Evolutionary conservation across 2,113 vertebrate genomes (phyloP).

Genomic region (Nothocercus nigrocapillus): DNA sequence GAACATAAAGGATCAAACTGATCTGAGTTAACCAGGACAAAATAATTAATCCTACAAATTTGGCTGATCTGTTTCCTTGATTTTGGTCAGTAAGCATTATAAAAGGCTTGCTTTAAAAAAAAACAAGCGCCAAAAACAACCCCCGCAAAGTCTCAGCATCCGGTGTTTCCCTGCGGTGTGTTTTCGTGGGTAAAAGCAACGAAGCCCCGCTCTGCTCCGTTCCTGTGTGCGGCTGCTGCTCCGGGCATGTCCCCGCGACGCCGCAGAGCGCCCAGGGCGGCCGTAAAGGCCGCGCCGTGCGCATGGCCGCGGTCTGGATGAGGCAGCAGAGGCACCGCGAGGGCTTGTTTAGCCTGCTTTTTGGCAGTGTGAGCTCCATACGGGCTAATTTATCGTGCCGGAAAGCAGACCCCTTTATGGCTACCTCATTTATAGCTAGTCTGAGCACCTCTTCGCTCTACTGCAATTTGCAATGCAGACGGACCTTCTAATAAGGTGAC

Average conservation of each 20-base stretch:
- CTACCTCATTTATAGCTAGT: slow-evolving; percentile 32
- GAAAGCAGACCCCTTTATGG: slow-evolving; percentile 7
- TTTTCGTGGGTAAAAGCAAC: neutral
- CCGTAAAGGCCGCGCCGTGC: neutral
- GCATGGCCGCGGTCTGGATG: neutral
- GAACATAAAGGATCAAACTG: neutral
- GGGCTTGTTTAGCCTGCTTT: slow-evolving; percentile 23
- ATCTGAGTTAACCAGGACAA: neutral
- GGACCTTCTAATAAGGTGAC: neutral
- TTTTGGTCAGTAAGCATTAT: neutral
- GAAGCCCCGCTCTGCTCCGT: neutral
- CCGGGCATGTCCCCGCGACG: neutral
- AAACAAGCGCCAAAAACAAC: neutral
- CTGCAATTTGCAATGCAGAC: slow-evolving; percentile 8
- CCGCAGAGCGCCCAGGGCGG: neutral
- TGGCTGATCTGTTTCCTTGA: neutral
- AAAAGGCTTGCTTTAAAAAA: neutral
- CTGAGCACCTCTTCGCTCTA: neutral
- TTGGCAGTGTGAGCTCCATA: slow-evolving; percentile 22
- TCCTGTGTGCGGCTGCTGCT: neutral
- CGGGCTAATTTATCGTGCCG: slow-evolving; percentile 30
- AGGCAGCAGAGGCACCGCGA: slow-evolving; percentile 20
- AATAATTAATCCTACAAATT: neutral
- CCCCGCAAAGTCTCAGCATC: neutral
- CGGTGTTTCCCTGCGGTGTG: neutral